Base-by-base conservation (phyloP, 2,888 invertebrate genomes). In the Callyntrura sp. region DNA sequence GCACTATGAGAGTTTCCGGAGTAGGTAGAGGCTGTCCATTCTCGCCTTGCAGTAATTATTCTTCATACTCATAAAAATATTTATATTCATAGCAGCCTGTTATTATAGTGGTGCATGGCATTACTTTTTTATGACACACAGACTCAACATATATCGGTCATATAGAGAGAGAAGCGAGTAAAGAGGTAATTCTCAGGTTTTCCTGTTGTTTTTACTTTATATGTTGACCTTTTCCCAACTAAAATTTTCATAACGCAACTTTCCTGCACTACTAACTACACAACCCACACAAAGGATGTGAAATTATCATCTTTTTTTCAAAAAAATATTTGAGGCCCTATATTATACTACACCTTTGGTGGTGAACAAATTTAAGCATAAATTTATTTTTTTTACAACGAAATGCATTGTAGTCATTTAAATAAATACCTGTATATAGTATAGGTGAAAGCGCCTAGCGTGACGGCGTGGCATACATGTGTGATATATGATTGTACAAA, bases 161-260 rank as follows among this genome's bases (percentile, higher is more conserved):
- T 35, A 73, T 73, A 48, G 23, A 48, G 48, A 73, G 6, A 35
- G 3, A 35, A n/a, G n/a, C 45, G 4, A 70, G 45, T 20, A 73
- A 73, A 23, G 73, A 45, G 48, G 23, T 28, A 73, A 12, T 73
- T 73, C 73, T 73, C 73, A 73, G 45, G 48, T 45, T 11, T 43
- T 9, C 23, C 8, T 45, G 45, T 45, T 11, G 70, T 45, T 73
- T 17, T 73, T 70, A 23, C n/a, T 73, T 11, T 5, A 9, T 0
- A 5, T 23, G n/a, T 73, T 73, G 45, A 73, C 73, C 73, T 73
- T 73, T 73, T 48, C 73, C 20, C 45, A 48, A 23, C 45, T 48
- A 48, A 68, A 35, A 68, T 43, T 17, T 68, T 57, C 8, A 48
- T 73, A 73, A 48, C 73, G 73, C 5, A 48, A 73, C 73, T 73